Evolutionary conservation across 2,797 vertebrate species (phyloP).

Genomic region (Eospalax fontanierii): DNA sequence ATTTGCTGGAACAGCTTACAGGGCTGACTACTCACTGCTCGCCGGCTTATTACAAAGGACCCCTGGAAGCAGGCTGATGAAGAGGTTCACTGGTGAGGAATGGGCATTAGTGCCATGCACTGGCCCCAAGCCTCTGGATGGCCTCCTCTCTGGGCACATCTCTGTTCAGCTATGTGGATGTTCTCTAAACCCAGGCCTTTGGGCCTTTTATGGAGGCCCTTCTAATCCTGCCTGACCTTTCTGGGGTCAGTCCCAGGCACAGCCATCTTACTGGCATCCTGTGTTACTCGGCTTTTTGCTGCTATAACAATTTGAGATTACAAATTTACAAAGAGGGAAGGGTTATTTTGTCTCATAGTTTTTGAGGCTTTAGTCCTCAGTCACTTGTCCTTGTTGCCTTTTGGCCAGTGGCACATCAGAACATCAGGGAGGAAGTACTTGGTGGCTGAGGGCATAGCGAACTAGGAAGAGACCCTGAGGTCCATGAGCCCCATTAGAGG

Average conservation of each 20-base stretch:
- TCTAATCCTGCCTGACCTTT: background rate
- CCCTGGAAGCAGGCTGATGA: background rate
- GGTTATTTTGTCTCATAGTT: background rate
- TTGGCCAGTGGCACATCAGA: background rate
- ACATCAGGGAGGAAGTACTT: background rate
- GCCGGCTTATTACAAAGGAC: background rate
- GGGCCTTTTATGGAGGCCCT: too few relatives aligned
- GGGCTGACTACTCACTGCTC: too few relatives aligned
- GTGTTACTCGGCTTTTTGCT: too few relatives aligned
- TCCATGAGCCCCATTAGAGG: background rate
- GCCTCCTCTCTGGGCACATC: background rate
- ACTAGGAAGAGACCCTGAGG: background rate
- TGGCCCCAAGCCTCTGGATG: background rate
- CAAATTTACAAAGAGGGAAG: background rate
- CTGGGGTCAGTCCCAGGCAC: too few relatives aligned
- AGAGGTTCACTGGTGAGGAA: background rate
- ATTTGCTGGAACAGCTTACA: background rate
- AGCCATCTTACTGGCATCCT: background rate
- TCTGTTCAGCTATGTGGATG: too few relatives aligned
- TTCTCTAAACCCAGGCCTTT: too few relatives aligned
- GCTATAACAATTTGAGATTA: background rate
- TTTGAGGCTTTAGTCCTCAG: background rate
- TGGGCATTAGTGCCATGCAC: too few relatives aligned
- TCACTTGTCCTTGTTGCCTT: background rate
- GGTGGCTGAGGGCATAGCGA: background rate